Conservation (phyloP, 2,797 vertebrate genomes). For the Diplodus puntazzo region DNA sequence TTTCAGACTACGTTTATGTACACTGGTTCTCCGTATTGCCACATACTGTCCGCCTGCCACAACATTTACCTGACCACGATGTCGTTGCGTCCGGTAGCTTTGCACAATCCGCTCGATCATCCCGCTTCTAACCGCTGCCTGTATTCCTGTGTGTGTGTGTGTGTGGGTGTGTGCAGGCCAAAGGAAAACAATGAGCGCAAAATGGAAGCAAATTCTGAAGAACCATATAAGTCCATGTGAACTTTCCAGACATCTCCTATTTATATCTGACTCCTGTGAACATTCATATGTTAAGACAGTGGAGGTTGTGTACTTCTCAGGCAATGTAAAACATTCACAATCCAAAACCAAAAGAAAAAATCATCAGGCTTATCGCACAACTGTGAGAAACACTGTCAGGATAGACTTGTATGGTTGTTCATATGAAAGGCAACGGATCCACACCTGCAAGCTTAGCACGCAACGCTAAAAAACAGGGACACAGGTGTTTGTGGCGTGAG, state of each 20-base stretch:
- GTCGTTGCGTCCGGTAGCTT: constrained; percentile 18
- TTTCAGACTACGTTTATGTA: constrained; percentile 66
- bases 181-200: constrained; percentile 21
- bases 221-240: constrained; percentile 55
- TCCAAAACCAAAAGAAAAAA: constrained; percentile 35
- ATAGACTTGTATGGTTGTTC: constrained; percentile 56
- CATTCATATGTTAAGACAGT: constrained; percentile 79
- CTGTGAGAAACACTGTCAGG: constrained; percentile 28
- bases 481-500: constrained; percentile 33
- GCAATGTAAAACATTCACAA: constrained; percentile 71
- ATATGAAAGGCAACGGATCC: constrained; percentile 64
- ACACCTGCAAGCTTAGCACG: constrained; percentile 46
- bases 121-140: constrained; percentile 24
- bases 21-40: constrained; percentile 53
- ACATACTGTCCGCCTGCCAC: constrained; percentile 26
- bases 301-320: constrained; percentile 69
- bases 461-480: constrained; percentile 48
- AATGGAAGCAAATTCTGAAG: constrained; percentile 42
- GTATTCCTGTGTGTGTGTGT: constrained; percentile 17
- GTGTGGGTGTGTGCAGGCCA: constrained; percentile 40
- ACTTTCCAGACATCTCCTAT: constrained; percentile 38
- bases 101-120: not conserved
- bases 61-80: constrained; percentile 52
- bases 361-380: constrained; percentile 34
- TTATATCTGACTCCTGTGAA: constrained; percentile 67